Conservation (phyloP, 2,888 invertebrate genomes). For the Gerris lacustris region DNA sequence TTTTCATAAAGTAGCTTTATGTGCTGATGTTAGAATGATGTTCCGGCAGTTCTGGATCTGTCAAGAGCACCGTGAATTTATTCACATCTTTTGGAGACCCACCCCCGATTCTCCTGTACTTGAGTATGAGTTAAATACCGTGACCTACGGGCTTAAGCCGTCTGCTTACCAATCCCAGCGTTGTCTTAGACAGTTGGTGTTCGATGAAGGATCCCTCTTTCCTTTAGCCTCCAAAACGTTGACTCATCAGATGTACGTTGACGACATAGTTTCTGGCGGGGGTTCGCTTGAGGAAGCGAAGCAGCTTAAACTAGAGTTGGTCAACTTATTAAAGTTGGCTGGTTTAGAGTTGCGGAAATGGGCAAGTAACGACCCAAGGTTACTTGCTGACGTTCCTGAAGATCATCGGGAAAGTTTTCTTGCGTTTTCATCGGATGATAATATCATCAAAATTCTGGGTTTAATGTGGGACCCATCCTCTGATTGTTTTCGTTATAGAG, state of each 20-base stretch:
- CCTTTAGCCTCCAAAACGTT: conserved; percentile 22
- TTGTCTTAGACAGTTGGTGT: conserved; percentile 25
- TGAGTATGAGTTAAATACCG: conserved; percentile 34
- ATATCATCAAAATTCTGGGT: conserved; percentile 13
- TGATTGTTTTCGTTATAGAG: neutral
- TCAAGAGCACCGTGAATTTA: conserved; percentile 23
- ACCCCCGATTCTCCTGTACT: conserved; percentile 29
- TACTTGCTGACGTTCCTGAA: conserved; percentile 3
- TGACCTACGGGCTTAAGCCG: conserved; percentile 17
- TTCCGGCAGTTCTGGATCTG: neutral
- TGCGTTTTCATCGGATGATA: conserved; percentile 13
- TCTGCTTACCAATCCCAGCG: conserved; percentile 32
- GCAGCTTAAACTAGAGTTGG: conserved; percentile 14
- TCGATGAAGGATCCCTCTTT: conserved; percentile 22
- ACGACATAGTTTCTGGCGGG: conserved; percentile 12
- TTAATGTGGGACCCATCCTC: conserved; percentile 5
- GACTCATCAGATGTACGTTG: conserved; percentile 8
- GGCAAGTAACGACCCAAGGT: conserved; percentile 17
- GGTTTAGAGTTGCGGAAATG: conserved; percentile 26
- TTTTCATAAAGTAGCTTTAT: neutral
- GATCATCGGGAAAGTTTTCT: neutral
- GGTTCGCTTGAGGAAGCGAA: conserved; percentile 7
- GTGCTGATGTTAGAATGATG: neutral
- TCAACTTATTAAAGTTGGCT: conserved; percentile 18
- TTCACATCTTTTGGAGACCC: conserved; percentile 35